These are phyloP conservation scores for Ahaetulla prasina DNA, from an alignment of 2,113 vertebrate species.

Conservation along the genomic window DNA sequence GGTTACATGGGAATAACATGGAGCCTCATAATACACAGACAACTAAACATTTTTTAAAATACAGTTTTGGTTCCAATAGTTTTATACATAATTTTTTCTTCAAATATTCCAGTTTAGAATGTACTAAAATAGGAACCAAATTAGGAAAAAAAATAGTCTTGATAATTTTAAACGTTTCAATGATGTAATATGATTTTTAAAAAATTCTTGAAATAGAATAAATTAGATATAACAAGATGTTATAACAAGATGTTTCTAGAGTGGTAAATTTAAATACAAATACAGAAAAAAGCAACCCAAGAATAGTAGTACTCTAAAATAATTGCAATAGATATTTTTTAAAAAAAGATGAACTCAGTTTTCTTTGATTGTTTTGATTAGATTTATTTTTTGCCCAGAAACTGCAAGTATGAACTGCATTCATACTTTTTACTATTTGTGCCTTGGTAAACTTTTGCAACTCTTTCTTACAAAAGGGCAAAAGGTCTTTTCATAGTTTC, in stretches of 20 bases:
- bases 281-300: neutral
- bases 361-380: neutral
- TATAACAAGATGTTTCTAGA: neutral
- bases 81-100: neutral
- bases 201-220: neutral
- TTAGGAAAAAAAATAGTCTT: neutral
- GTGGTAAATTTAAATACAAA: neutral
- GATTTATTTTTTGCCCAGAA: neutral
- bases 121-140: neutral
- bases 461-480: neutral
- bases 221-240: neutral
- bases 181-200: neutral
- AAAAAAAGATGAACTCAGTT: neutral
- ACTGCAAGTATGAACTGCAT: too few species aligned
- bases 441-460: neutral
- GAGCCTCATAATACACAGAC: neutral
- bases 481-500: neutral
- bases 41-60: neutral
- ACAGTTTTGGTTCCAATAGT: neutral
- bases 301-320: neutral
- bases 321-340: neutral
- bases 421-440: neutral
- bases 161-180: neutral
- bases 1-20: neutral
- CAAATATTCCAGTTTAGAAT: neutral